These are phyloP conservation scores for Mactra quadrangularis DNA, from an alignment of 1,140 invertebrate species.

Conservation along the genomic window DNA sequence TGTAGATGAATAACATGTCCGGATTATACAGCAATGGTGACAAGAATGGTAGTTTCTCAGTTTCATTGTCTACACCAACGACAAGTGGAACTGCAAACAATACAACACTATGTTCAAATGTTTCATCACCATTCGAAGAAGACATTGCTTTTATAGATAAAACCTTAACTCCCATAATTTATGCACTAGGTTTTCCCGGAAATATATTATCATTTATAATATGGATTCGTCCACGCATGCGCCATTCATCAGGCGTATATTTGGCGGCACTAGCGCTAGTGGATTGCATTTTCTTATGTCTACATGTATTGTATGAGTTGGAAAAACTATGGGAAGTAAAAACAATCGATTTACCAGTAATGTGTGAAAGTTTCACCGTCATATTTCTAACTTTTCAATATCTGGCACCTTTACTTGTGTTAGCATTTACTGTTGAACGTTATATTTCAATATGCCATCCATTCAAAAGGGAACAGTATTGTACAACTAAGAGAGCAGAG, in stretches of 20 bases:
- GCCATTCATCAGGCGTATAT: slow-evolving; percentile 79
- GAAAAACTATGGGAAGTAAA: slow-evolving; percentile 75
- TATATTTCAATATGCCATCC: slow-evolving; percentile 98
- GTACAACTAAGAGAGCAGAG: slow-evolving; percentile 90
- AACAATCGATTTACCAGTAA: slow-evolving; percentile 72
- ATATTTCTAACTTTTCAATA: slow-evolving; percentile 80
- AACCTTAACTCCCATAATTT: slow-evolving; percentile 70
- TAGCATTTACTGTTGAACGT: slow-evolving; percentile 95
- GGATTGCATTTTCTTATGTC: slow-evolving; percentile 75
- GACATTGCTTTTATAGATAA: slow-evolving; percentile 63
- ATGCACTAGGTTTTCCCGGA: slow-evolving; percentile 77
- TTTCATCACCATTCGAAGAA: neutral
- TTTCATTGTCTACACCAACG: neutral
- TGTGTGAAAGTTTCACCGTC: slow-evolving; percentile 78
- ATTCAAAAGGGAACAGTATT: slow-evolving; percentile 90
- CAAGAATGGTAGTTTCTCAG: too few relatives aligned
- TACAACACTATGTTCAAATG: neutral
- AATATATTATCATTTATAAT: slow-evolving; percentile 77
- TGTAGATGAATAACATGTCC: too few relatives aligned
- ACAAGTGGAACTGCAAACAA: neutral
- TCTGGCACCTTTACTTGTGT: slow-evolving; percentile 81
- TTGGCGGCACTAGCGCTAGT: slow-evolving; percentile 76
- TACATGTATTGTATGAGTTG: slow-evolving; percentile 77
- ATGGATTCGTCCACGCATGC: slow-evolving; percentile 76
- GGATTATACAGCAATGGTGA: too few relatives aligned